Evolutionary conservation across 2,888 invertebrate genomes (phyloP).

Genomic region (Hydriomena furcata): DNA sequence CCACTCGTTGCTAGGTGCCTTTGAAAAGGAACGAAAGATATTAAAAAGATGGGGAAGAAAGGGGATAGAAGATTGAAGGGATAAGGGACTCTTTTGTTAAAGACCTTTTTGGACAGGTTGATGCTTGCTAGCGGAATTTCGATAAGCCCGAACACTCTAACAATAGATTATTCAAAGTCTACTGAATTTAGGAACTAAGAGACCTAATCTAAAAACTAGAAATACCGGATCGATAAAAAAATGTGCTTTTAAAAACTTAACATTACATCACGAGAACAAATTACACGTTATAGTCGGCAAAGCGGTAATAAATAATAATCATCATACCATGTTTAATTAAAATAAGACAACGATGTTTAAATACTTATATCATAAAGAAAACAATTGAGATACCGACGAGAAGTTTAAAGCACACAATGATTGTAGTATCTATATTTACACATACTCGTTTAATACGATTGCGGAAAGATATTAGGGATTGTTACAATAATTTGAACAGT

Average conservation of each 20-base stretch:
- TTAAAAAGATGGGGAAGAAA: conserved; percentile 39
- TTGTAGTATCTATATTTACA: conserved; percentile 18
- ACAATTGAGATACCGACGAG: conserved; percentile 40
- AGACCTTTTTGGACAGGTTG: conserved; percentile 47
- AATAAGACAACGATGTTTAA: conserved; percentile 37
- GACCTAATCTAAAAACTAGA: neutral
- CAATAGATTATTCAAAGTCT: conserved; percentile 33
- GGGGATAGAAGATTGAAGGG: conserved; percentile 37
- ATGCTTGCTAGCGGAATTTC: conserved; percentile 34
- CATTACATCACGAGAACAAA: conserved; percentile 10
- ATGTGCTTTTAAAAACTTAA: conserved; percentile 2
- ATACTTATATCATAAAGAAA: conserved; percentile 48
- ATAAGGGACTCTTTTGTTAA: conserved; percentile 36
- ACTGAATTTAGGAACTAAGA: conserved; percentile 20
- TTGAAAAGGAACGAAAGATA: conserved; percentile 43
- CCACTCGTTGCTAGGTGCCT: conserved; percentile 36
- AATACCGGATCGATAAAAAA: conserved; percentile 6
- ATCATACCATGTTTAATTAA: conserved; percentile 36
- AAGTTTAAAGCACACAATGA: conserved; percentile 12
- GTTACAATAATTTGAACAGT: conserved; percentile 13
- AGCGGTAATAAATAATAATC: conserved; percentile 35
- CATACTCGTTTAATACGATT: conserved; percentile 9
- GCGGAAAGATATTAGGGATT: conserved; percentile 25
- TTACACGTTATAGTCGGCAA: conserved; percentile 22
- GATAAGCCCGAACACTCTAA: conserved; percentile 21